Base-by-base conservation (phyloP, 1,140 invertebrate species). In the Caenorhabditis inopinata region DNA sequence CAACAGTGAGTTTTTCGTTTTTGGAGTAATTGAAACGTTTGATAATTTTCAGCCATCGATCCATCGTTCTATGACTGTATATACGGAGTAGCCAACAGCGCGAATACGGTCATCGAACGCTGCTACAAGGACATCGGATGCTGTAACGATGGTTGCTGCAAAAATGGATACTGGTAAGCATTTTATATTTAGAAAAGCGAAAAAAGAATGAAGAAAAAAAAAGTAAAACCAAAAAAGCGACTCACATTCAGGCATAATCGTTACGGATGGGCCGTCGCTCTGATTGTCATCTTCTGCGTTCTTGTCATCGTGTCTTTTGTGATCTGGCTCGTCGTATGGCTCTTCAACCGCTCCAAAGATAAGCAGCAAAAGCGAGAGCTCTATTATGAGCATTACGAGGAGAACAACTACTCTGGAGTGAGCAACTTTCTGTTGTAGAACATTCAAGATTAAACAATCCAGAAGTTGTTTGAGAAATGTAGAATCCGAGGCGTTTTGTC, bases 121-220 rank as follows among this genome's bases (percentile, higher is more conserved):
- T 83, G 82, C 49, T 81, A 81, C 53, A 82, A 82, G 29, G 82
- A 83, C 48, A 82, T 83, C 27, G 82, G 82, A 68, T 83, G 82
- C 53, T 83, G 82, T 48, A 49, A 38, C 32, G 53, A 62, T 49
- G 76, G 74, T 14, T 83, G 82, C 51, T 83, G 82, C 38, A 46
- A 76, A 21, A 82, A 82, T 51, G 62, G 32, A 23, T 23, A 38
- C 32, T 82, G 80, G 80, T 82, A 14, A 58, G 80, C 46, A 7
- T 42, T 42, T 27, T 29, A 53, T 11, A 9, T 11, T 53, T 11
- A 53, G 25, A n/a, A n/a, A n/a, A n/a, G n/a, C n/a, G n/a, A n/a
- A n/a, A n/a, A n/a, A n/a, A n/a, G n/a, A n/a, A n/a, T n/a, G n/a
- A n/a, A n/a, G n/a, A n/a, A n/a, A n/a, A n/a, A n/a, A n/a, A n/a